Evolutionary conservation across 2,113 vertebrate species (phyloP), one percentile per base, ranked within the genome.

Genomic region (Centrocercus urophasianus): DNA sequence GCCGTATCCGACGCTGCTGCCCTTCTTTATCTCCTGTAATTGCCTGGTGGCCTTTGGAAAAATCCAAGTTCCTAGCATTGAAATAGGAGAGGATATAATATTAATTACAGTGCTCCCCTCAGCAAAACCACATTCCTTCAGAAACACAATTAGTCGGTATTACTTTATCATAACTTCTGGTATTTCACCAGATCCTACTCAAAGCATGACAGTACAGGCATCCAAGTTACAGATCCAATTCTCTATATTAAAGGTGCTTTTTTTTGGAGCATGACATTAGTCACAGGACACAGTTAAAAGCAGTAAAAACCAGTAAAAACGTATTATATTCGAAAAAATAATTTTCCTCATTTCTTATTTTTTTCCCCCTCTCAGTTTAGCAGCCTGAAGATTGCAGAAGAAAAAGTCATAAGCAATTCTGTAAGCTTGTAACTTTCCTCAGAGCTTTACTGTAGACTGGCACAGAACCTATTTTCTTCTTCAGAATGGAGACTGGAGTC

Each of bases 21-120:
- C 98, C 98, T 52, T 99, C 99, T 85, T 98, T 98, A 96, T 99
- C 99, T 96, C 98, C 98, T 91, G 98, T 98, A 88, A 99, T 98
- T 67, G 99, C 98, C 96, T 99, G 99, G 92, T 99, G 99, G 61
- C 99, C 99, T 98, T 98, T 99, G 61, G 99, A 99, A 97, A 99
- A 99, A 98, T 99, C 99, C 96, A 99, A 97, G 80, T 98, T 98
- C 98, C 99, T 99, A 96, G 85, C 95, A 89, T 96, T 72, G 96
- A 90, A 67, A 91, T 6, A 69, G 38, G 38, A 84, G 88, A 81
- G 24, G 77, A 77, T 78, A 75, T 86, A 50, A 57, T 54, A 83
- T n/a, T 90, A 94, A 81, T 64, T 43, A 88, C 40, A 77, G 20
- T 36, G 9, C 27, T 72, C 84, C 17, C 73, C n/a, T 52, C 66